Evolutionary conservation across 1,140 invertebrate genomes (phyloP).

Genomic region (Trinorchestia longiramus): DNA sequence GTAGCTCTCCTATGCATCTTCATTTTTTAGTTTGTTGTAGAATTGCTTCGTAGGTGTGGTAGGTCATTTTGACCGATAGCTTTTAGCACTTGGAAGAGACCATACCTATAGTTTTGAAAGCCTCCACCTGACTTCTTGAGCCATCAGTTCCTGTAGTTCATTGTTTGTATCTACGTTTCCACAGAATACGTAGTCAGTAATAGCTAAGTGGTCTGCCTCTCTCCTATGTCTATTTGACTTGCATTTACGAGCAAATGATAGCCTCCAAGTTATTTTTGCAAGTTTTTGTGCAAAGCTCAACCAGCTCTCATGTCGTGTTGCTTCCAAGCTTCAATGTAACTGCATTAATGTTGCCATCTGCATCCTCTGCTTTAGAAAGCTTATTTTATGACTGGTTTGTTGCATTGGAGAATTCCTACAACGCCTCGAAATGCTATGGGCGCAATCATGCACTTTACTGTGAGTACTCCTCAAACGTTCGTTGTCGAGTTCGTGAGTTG

Average conservation of each 20-base stretch:
- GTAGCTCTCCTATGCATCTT: conserved; percentile 41
- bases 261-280: not conserved
- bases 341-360: conserved; percentile 24
- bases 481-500: not conserved
- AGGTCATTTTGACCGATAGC: not conserved
- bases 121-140: not conserved
- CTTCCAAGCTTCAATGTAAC: conserved; percentile 7
- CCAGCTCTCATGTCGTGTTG: not conserved
- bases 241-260: not conserved
- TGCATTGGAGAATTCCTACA: conserved; percentile 36
- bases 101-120: not conserved
- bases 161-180: not conserved
- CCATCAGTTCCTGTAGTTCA: not conserved
- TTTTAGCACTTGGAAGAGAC: not conserved
- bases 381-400: not conserved
- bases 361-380: not conserved
- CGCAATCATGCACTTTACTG: conserved; percentile 23
- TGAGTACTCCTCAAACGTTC: not conserved
- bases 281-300: not conserved
- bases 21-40: conserved; percentile 17
- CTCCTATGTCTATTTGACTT: not conserved
- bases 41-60: not conserved
- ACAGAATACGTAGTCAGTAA: not conserved
- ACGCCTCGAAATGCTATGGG: conserved; percentile 34
- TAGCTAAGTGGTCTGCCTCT: not conserved